Evolutionary conservation across 2,113 vertebrate species (phyloP).

Genomic region (Myotis brandtii): DNA sequence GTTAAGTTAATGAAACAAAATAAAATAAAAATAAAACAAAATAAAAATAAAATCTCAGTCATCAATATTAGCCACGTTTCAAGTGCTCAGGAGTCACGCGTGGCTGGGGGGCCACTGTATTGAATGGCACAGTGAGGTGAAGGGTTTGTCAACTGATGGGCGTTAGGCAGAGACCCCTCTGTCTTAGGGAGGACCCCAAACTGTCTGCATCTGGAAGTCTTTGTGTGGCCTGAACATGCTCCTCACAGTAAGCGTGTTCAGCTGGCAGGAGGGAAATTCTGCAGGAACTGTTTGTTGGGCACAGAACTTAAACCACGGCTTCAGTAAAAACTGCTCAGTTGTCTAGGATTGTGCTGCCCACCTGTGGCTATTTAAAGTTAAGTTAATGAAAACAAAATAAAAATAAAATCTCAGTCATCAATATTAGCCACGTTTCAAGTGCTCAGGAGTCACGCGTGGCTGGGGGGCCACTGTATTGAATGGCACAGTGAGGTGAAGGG

Average conservation of each 20-base stretch:
- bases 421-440: neutral
- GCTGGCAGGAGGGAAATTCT: too few species aligned
- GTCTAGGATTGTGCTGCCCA: neutral
- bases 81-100: neutral
- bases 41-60: neutral
- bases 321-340: neutral
- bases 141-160: neutral
- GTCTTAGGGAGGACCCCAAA: neutral
- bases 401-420: neutral
- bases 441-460: neutral
- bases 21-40: too few species aligned
- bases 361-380: neutral
- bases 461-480: neutral
- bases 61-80: neutral
- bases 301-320: neutral
- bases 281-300: neutral
- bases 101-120: neutral
- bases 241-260: too few species aligned
- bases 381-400: neutral
- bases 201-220: neutral
- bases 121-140: neutral
- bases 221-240: neutral
- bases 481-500: neutral
- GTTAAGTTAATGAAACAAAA: neutral
- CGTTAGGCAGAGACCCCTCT: neutral